Conservation (phyloP, 2,113 vertebrate genomes). For the Cathartes aura region DNA sequence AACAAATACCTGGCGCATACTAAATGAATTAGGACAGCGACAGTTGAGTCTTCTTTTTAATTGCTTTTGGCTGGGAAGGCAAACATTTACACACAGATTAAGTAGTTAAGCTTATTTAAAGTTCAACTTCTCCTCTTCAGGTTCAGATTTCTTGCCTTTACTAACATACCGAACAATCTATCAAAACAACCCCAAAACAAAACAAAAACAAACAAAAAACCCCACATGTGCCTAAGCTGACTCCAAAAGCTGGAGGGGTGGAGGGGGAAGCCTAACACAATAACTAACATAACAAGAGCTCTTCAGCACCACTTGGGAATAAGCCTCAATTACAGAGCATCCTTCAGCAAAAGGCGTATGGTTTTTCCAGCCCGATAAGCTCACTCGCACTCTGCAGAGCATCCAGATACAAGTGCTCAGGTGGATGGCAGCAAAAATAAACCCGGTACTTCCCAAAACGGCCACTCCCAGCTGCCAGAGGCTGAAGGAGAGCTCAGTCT, state of each 20-base stretch:
- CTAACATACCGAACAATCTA: background rate
- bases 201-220: background rate
- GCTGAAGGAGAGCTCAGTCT: background rate
- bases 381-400: fast-evolving
- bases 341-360: background rate
- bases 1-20: background rate
- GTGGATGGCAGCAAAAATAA: background rate
- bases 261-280: background rate
- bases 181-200: background rate
- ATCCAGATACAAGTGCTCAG: background rate
- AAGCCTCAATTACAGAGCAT: background rate
- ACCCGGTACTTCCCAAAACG: background rate
- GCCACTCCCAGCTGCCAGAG: background rate
- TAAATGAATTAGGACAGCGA: background rate
- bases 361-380: background rate
- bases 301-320: background rate
- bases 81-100: background rate
- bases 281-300: background rate
- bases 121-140: background rate
- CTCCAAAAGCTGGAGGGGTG: background rate
- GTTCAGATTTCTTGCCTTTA: background rate
- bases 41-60: background rate
- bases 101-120: background rate
- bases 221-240: no score
- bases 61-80: background rate